A percentile compares a stretch with the other conserved stretches of the same genome.
These are phyloP conservation scores for Drosophila yooni DNA, from an alignment of 2,888 invertebrate species.

Conservation along the genomic window DNA sequence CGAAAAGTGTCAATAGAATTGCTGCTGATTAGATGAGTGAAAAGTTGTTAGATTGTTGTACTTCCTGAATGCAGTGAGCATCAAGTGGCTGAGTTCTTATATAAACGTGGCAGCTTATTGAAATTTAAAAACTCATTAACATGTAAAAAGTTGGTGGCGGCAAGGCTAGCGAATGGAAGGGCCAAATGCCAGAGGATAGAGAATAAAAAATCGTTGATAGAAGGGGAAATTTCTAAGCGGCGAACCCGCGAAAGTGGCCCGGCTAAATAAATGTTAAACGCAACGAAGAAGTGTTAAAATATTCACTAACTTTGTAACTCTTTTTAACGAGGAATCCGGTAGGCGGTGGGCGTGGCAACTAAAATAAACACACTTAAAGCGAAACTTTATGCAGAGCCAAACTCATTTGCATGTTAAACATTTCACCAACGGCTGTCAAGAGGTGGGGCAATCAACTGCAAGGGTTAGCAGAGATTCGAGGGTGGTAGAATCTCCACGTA, in stretches of 20 bases:
- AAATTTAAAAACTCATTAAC: slow-evolving; percentile 70
- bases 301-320: slow-evolving; percentile 81
- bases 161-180: background rate
- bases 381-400: slow-evolving; percentile 80
- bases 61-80: background rate
- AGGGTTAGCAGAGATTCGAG: slow-evolving; percentile 19
- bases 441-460: slow-evolving; percentile 6
- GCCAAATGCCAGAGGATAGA: slow-evolving; percentile 11
- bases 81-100: slow-evolving; percentile 4
- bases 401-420: slow-evolving; percentile 79
- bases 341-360: slow-evolving; percentile 64
- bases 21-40: slow-evolving; percentile 41
- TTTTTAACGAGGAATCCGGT: slow-evolving; percentile 70
- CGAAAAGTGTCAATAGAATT: slow-evolving; percentile 37
- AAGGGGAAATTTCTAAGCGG: slow-evolving; percentile 11
- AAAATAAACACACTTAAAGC: slow-evolving; percentile 80
- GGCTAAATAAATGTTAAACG: slow-evolving; percentile 77
- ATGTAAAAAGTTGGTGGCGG: slow-evolving; percentile 36
- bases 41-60: slow-evolving; percentile 14
- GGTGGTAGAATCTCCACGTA: background rate
- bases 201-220: background rate
- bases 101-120: slow-evolving; percentile 38
- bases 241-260: slow-evolving; percentile 58
- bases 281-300: slow-evolving; percentile 77
- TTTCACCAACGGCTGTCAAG: slow-evolving; percentile 62